Evolutionary conservation across 1,140 invertebrate genomes (phyloP).

Genomic region (Rhopalosiphum maidis): DNA sequence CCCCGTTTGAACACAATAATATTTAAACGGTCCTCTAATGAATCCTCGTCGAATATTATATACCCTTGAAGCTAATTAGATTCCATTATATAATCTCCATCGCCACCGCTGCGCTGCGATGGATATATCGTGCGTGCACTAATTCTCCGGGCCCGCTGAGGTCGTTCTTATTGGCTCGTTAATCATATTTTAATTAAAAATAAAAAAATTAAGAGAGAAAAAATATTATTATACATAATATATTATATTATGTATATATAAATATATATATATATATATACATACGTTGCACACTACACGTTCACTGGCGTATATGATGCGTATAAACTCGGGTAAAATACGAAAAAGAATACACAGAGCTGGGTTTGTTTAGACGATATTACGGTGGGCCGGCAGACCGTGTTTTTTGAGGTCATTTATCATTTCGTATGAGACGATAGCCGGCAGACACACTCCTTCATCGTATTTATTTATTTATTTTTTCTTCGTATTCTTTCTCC

Average conservation of each 20-base stretch:
- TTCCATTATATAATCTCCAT: slow-evolving; percentile 35
- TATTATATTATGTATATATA: too few species aligned
- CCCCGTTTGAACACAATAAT: neutral
- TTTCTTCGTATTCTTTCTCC: neutral
- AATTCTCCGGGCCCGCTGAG: slow-evolving; percentile 25
- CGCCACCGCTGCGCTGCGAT: neutral
- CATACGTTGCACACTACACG: neutral
- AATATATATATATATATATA: neutral
- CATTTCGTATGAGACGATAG: slow-evolving; percentile 55
- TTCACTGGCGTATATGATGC: slow-evolving; percentile 27
- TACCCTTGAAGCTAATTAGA: slow-evolving; percentile 47
- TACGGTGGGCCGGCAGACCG: slow-evolving; percentile 24
- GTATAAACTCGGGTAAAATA: slow-evolving; percentile 56
- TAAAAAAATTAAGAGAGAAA: neutral
- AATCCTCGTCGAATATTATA: slow-evolving; percentile 13
- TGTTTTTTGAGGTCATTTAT: slow-evolving; percentile 52
- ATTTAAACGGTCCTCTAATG: slow-evolving; percentile 39
- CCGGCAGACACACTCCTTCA: slow-evolving; percentile 55
- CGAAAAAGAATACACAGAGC: slow-evolving; percentile 46
- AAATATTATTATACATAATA: slow-evolving; percentile 21
- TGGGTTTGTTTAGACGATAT: slow-evolving; percentile 49
- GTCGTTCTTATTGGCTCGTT: slow-evolving; percentile 48
- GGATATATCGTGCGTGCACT: slow-evolving; percentile 37
- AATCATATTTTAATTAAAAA: slow-evolving; percentile 58
- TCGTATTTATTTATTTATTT: slow-evolving; percentile 42